phyloP scores from a whole-genome alignment of 2,113 vertebrate species.

The Mugil cephalus region DNA sequence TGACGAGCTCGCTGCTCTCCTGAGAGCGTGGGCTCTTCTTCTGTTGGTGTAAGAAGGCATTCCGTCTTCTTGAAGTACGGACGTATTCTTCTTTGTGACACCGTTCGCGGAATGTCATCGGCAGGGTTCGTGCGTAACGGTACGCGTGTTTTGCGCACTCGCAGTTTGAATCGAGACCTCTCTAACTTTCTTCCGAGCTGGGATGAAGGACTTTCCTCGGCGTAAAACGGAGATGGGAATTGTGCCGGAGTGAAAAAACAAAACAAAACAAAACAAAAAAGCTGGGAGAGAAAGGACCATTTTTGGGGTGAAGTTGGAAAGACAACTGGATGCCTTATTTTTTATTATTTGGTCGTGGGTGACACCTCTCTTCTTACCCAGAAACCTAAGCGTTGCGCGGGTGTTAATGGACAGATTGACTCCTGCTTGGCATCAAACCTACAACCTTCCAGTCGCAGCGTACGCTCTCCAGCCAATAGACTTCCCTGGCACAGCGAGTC shows the following conservation, averaged over 20 bases:
- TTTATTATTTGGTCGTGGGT: no score
- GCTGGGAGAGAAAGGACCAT: not conserved
- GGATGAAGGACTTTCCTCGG: slow-evolving; percentile 7
- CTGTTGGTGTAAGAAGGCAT: slow-evolving; percentile 36
- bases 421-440: slow-evolving; percentile 54
- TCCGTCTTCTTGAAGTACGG: slow-evolving; percentile 15
- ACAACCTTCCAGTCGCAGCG: slow-evolving; percentile 38
- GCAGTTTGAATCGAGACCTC: slow-evolving; percentile 3
- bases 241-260: no score
- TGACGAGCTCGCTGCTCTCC: slow-evolving; percentile 12
- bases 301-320: no score
- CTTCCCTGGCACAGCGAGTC: slow-evolving; percentile 18
- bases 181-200: slow-evolving; percentile 43
- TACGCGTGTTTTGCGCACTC: not conserved
- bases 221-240: not conserved
- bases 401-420: slow-evolving; percentile 12
- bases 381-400: not conserved
- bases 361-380: no score
- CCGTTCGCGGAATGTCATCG: not conserved
- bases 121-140: not conserved
- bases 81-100: not conserved
- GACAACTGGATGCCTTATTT: slow-evolving; percentile 8
- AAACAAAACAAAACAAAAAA: no score
- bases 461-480: slow-evolving; percentile 21
- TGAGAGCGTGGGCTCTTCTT: slow-evolving; percentile 11